A percentile compares a stretch with the other conserved stretches of the same genome.
phyloP scores from a whole-genome alignment of 2,888 invertebrate genomes.

The Mechanitis messenoides region DNA sequence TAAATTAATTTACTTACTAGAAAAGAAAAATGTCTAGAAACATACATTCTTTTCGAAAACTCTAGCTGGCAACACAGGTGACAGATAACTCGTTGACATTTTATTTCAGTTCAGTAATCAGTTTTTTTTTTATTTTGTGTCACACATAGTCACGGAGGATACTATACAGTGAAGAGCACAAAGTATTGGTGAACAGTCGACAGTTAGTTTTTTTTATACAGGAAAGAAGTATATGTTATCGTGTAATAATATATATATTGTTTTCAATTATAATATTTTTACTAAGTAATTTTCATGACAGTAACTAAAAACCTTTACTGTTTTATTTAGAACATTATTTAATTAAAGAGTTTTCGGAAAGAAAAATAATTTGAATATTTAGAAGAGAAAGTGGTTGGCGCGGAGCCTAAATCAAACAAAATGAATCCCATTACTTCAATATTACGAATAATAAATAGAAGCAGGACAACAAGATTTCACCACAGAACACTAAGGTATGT shows the following conservation, averaged over 20 bases:
- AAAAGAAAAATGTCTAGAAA: no score
- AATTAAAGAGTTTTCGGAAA: neutral
- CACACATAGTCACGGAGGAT: no score
- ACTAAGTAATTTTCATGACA: no score
- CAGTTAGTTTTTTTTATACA: neutral
- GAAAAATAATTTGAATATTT: slow-evolving; percentile 5
- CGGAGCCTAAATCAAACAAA: slow-evolving; percentile 18
- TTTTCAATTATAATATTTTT: neutral
- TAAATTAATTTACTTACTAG: no score
- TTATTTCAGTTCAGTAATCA: no score
- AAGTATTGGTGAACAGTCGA: neutral
- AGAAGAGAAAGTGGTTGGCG: slow-evolving; percentile 30
- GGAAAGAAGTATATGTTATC: neutral
- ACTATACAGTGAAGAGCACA: no score
- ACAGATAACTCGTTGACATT: no score
- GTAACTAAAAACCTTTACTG: no score
- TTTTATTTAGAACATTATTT: neutral
- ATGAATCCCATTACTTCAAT: slow-evolving; percentile 19
- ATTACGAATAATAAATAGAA: slow-evolving; percentile 18
- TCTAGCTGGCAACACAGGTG: no score
- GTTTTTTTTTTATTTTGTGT: no score
- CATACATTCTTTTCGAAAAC: no score
- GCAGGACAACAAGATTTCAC: slow-evolving; percentile 10
- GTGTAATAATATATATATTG: neutral
- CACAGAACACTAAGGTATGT: slow-evolving; percentile 16